phyloP scores from a whole-genome alignment of 2,888 invertebrate species.

The Drosophila neutralis region DNA sequence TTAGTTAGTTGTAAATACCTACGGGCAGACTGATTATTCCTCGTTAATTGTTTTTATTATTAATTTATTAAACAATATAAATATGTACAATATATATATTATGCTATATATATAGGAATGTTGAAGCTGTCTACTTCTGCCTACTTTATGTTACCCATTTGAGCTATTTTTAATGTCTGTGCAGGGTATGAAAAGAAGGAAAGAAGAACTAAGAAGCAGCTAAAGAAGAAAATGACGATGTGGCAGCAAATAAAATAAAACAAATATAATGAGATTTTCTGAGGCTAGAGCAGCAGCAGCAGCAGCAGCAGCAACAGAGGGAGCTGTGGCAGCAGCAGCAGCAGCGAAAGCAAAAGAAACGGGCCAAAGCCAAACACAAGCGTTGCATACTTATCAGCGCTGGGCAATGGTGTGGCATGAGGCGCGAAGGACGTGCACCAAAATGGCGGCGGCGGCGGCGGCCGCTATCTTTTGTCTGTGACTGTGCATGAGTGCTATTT shows the following conservation, averaged over 20 bases:
- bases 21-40: not conserved
- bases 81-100: not conserved
- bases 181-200: slow-evolving; percentile 30
- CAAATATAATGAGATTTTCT: slow-evolving; percentile 83
- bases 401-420: slow-evolving; percentile 23
- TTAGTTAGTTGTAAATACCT: not conserved
- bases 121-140: not conserved
- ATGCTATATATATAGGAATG: no score
- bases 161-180: not conserved
- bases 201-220: slow-evolving; percentile 38
- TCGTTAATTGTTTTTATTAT: not conserved
- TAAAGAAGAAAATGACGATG: slow-evolving; percentile 57
- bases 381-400: slow-evolving; percentile 77
- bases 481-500: slow-evolving; percentile 8
- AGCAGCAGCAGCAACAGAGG: no score
- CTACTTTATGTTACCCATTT: not conserved
- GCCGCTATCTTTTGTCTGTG: slow-evolving; percentile 65
- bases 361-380: slow-evolving; percentile 44
- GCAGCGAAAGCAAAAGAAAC: slow-evolving; percentile 22
- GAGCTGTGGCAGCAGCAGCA: slow-evolving; percentile 5
- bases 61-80: not conserved
- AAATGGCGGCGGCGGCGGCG: slow-evolving; percentile 69
- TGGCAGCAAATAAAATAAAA: slow-evolving; percentile 76
- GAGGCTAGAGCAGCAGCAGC: slow-evolving; percentile 41
- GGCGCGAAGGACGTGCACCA: slow-evolving; percentile 44